These are phyloP conservation scores for Drosophila nr. perissopoda DNA, from an alignment of 2,888 invertebrate species.

Conservation along the genomic window DNA sequence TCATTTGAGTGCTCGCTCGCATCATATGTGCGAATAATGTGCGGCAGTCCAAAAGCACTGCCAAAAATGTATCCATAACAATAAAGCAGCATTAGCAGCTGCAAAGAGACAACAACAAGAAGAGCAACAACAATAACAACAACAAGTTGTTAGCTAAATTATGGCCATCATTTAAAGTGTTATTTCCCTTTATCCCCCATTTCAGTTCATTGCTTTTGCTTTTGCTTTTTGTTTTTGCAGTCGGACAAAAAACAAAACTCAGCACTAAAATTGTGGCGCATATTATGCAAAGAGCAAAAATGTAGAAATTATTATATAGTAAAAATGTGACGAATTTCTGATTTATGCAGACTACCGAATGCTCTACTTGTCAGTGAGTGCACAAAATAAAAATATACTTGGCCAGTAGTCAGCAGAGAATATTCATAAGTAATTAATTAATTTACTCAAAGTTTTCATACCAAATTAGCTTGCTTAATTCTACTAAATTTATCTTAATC, in stretches of 20 bases:
- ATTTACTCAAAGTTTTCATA: neutral
- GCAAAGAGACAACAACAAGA: constrained; percentile 33
- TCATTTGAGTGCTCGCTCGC: constrained; percentile 41
- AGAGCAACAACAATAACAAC: constrained; percentile 29
- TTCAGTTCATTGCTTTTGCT: constrained; percentile 5
- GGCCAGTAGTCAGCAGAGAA: neutral
- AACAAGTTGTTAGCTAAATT: constrained; percentile 72
- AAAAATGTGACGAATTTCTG: constrained; percentile 19
- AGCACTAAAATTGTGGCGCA: constrained; percentile 70
- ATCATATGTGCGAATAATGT: constrained; percentile 60
- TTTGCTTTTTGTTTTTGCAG: constrained; percentile 9
- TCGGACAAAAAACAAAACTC: constrained; percentile 62
- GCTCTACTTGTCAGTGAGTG: constrained; percentile 5
- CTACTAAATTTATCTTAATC: neutral
- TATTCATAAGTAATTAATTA: neutral
- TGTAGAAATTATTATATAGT: constrained; percentile 44
- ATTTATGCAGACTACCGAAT: neutral
- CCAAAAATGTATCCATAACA: constrained; percentile 63
- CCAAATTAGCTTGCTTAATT: neutral
- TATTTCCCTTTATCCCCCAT: constrained; percentile 25
- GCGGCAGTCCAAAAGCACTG: constrained; percentile 23
- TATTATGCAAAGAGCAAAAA: constrained; percentile 62
- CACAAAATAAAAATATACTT: neutral
- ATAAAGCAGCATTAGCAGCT: constrained; percentile 77
- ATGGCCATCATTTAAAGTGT: constrained; percentile 72